Evolutionary conservation across 2,888 invertebrate species (phyloP), one percentile per base, ranked within the genome.

Genomic region (Drosophila recens): DNA sequence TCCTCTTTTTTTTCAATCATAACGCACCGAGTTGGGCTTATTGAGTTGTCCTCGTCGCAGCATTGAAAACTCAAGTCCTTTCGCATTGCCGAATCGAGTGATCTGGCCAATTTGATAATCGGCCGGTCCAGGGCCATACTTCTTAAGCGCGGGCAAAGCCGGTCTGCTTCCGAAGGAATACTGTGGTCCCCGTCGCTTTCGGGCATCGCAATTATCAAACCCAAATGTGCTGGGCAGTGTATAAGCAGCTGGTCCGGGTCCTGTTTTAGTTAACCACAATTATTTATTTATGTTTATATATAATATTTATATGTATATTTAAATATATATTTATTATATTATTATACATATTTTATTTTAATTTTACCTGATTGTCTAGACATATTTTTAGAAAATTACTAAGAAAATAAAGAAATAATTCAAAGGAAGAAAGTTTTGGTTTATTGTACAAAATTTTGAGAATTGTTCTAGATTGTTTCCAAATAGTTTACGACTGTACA

Each of bases 221-320:
- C 86, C 82, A 52, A 83, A 80, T 0, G 69, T 56, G 54, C 82
- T 82, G 13, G 82, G 82, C n/a, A 83, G 51, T 4, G 40, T 80
- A 11, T 83, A 83, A 0, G 88, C 86, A 4, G 82, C 82, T 0
- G 82, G 82, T 45, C 82, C 82, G 9, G 82, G 82, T 68, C 88
- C 82, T 82, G 9, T 1, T 3, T 1, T 0, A n/a, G 4, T 20
- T n/a, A 4, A 9, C 2, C 5, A 43, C 10, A 8, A n/a, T 43
- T 23, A 9, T 10, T 27, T 17, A 10, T 15, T n/a, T n/a, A n/a
- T n/a, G n/a, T n/a, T n/a, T n/a, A n/a, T n/a, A n/a, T n/a, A n/a
- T n/a, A n/a, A n/a, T n/a, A n/a, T n/a, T n/a, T n/a, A n/a, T n/a
- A n/a, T n/a, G n/a, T n/a, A n/a, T n/a, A n/a, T n/a, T n/a, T n/a